Conservation (phyloP, 2,797 vertebrate species). For the Lepus oiostolus region DNA sequence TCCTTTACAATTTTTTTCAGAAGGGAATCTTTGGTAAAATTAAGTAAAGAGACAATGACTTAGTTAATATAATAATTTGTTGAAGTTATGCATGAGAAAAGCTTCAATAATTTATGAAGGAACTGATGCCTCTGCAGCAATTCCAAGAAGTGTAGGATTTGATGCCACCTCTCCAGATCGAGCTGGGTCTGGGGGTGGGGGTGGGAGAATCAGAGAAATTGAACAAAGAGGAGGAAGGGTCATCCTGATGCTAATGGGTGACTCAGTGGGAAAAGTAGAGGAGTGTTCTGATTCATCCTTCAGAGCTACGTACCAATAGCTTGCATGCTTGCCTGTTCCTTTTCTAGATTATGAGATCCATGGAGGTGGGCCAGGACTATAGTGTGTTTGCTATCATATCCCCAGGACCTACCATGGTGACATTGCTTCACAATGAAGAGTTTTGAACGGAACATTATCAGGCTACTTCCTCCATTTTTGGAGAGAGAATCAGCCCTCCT, state of each 20-base stretch:
- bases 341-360: not conserved
- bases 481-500: conserved; percentile 2
- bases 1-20: not conserved
- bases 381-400: not conserved
- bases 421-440: not conserved
- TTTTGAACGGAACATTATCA: not conserved
- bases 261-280: not conserved
- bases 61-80: not conserved
- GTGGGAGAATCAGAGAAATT: not conserved
- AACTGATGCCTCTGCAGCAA: not conserved
- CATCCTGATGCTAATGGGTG: not conserved
- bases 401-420: not conserved
- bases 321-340: not conserved
- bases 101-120: not conserved
- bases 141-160: not conserved
- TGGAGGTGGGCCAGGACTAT: not conserved
- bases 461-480: not conserved
- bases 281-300: not conserved
- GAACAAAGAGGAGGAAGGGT: not conserved
- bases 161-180: not conserved
- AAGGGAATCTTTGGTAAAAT: not conserved
- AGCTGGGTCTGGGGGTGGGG: not conserved
- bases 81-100: conserved; percentile 13
- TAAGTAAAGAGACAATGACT: conserved; percentile 6
- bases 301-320: not conserved